These are phyloP conservation scores for Drosophila testacea DNA, from an alignment of 2,888 invertebrate genomes.

Conservation along the genomic window DNA sequence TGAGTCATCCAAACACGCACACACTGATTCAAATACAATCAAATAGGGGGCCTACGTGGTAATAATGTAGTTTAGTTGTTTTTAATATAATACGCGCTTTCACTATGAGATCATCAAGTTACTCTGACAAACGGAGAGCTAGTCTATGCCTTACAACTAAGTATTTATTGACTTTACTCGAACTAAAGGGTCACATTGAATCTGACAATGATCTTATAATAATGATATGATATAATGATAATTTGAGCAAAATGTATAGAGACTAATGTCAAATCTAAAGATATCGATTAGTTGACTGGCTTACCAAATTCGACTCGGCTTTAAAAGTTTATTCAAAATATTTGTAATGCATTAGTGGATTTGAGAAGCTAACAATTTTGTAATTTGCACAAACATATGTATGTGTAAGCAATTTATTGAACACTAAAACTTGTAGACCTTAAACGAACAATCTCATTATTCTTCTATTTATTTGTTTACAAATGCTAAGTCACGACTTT, in stretches of 20 bases:
- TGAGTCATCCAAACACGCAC: conserved; percentile 63
- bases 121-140: background rate
- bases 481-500: conserved; percentile 9
- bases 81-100: conserved; percentile 15
- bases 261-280: too few relatives aligned
- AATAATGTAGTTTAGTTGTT: conserved; percentile 12
- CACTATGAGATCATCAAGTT: conserved; percentile 24
- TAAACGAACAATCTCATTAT: background rate
- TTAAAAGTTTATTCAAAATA: background rate
- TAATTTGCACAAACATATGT: background rate
- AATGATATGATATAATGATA: too few relatives aligned
- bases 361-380: background rate
- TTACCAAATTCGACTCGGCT: background rate
- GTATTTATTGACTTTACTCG: background rate
- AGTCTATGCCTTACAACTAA: background rate
- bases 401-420: too few relatives aligned
- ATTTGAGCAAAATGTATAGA: too few relatives aligned
- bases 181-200: background rate
- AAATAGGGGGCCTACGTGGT: conserved; percentile 9
- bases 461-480: background rate
- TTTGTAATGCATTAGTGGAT: background rate
- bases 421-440: background rate
- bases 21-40: background rate
- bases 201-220: too few relatives aligned
- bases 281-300: too few relatives aligned